Percentiles rank a stretch among this genome's conserved stretches.
These are phyloP conservation scores for Etheostoma spectabile DNA, from an alignment of 2,113 vertebrate genomes.

Conservation along the genomic window DNA sequence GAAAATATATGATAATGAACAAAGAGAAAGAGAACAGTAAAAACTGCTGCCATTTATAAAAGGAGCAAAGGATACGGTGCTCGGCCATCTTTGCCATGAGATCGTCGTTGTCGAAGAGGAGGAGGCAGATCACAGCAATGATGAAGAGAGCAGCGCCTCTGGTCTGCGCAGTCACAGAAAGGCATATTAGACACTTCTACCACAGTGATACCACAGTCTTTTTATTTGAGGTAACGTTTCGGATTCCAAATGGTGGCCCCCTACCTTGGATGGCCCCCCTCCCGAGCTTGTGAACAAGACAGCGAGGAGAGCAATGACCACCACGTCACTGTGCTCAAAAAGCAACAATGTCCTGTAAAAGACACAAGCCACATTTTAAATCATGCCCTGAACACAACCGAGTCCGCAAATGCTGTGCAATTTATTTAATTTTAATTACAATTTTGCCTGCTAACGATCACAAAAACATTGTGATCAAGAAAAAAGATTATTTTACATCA, in stretches of 20 bases:
- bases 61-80: constrained; percentile 94
- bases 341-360: constrained; percentile 91
- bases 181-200: background rate
- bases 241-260: constrained; percentile 6
- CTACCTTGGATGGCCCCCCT: constrained; percentile 96
- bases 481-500: too few species aligned
- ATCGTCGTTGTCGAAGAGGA: constrained; percentile 98
- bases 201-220: background rate
- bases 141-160: constrained; percentile 97
- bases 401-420: background rate
- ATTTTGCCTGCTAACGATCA: too few species aligned
- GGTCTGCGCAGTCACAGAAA: constrained; percentile 82
- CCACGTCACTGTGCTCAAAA: constrained; percentile 96
- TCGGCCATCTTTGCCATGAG: constrained; percentile 99
- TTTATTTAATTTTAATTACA: too few species aligned
- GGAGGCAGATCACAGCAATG: constrained; percentile 94
- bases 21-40: background rate
- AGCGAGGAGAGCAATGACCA: constrained; percentile 93
- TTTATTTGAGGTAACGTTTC: background rate
- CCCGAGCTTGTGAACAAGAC: constrained; percentile 95
- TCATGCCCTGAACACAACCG: background rate
- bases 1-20: constrained; percentile 20
- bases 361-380: background rate
- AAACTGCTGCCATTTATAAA: background rate
- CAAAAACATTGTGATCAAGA: too few species aligned